Conservation (phyloP, 2,797 vertebrate genomes). For the Graptemys geographica region DNA sequence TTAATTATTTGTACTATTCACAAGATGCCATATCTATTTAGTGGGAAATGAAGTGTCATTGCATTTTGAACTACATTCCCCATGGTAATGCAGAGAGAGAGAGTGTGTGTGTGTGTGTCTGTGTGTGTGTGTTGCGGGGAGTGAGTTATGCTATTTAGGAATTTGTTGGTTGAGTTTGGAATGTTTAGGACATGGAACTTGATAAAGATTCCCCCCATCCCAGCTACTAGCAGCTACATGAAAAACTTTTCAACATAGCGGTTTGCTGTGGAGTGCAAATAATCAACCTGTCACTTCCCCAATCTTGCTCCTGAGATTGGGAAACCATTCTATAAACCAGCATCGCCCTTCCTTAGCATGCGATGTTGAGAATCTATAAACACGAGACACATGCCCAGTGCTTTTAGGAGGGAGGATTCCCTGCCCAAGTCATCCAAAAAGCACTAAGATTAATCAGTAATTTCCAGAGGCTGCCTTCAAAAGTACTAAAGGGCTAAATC, state of each 20-base stretch:
- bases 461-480: not conserved
- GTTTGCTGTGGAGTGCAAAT: not conserved
- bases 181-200: not conserved
- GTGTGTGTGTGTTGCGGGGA: not conserved
- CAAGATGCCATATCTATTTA: not conserved
- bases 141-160: not conserved
- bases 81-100: not conserved
- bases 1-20: not conserved
- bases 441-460: not conserved
- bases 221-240: not conserved
- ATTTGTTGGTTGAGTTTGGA: not conserved
- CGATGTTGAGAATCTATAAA: not conserved
- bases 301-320: not conserved
- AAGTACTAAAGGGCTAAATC: not conserved
- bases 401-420: not conserved
- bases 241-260: not conserved
- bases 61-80: not conserved
- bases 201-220: not conserved
- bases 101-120: not conserved
- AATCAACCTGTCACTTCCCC: not conserved
- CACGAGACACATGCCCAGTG: not conserved
- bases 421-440: rapidly evolving
- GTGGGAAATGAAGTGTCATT: not conserved
- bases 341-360: not conserved
- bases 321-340: not conserved